phyloP scores from a whole-genome alignment of 1,140 invertebrate genomes.

The Samia ricini region DNA sequence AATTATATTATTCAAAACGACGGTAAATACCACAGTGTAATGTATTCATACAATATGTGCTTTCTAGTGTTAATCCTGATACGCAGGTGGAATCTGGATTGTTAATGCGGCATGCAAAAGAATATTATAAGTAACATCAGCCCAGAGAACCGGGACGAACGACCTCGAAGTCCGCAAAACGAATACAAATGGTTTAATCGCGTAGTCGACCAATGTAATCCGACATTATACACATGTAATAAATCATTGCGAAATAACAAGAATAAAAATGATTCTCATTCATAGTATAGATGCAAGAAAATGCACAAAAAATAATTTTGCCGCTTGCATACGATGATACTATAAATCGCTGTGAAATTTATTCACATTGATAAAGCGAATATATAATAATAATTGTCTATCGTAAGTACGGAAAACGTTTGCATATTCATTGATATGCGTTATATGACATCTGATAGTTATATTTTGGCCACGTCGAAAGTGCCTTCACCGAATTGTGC shows the following conservation, averaged over 20 bases:
- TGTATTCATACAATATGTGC: slow-evolving; percentile 46
- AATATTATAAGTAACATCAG: slow-evolving; percentile 54
- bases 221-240: slow-evolving; percentile 28
- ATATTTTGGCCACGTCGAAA: slow-evolving; percentile 20
- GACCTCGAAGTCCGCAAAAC: slow-evolving; percentile 59
- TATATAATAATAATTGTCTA: background rate
- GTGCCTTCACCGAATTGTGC: slow-evolving; percentile 24
- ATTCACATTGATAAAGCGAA: slow-evolving; percentile 17
- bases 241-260: slow-evolving; percentile 32
- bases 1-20: background rate
- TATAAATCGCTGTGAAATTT: background rate
- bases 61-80: slow-evolving; percentile 61
- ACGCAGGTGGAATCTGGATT: slow-evolving; percentile 58
- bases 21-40: slow-evolving; percentile 19
- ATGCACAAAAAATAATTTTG: slow-evolving; percentile 16
- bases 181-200: slow-evolving; percentile 67
- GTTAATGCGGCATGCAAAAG: slow-evolving; percentile 54
- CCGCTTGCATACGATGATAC: background rate
- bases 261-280: slow-evolving; percentile 25
- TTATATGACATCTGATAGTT: slow-evolving; percentile 18
- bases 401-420: slow-evolving; percentile 9
- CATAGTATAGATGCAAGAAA: slow-evolving; percentile 20
- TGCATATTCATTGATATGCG: slow-evolving; percentile 15
- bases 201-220: slow-evolving; percentile 32
- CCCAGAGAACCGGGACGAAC: slow-evolving; percentile 73